Conservation (phyloP, 2,888 invertebrate genomes). For the Morinoia aosen region DNA sequence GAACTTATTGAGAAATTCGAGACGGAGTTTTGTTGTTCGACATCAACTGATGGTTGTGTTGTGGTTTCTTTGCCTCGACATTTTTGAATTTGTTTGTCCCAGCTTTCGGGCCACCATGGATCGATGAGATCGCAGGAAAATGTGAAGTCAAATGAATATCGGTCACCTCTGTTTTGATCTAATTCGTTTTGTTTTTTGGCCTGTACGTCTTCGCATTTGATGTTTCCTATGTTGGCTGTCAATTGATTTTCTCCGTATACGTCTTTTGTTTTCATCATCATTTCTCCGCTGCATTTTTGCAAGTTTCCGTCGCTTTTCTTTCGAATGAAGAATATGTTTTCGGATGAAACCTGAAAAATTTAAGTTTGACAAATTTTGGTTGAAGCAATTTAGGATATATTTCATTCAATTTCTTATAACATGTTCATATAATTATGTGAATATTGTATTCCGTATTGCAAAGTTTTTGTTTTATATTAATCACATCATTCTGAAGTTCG, state of each 20-base stretch:
- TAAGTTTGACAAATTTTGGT: no score
- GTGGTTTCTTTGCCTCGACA: not conserved
- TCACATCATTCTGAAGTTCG: no score
- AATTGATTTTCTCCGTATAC: not conserved
- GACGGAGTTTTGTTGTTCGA: not conserved
- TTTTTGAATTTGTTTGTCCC: constrained; percentile 18
- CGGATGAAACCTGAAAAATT: not conserved
- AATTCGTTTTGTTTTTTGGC: not conserved
- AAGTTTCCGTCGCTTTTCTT: not conserved
- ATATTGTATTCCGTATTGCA: no score
- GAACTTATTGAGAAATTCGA: not conserved
- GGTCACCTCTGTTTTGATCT: not conserved
- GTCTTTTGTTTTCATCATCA: not conserved
- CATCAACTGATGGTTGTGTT: not conserved
- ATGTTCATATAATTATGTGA: no score
- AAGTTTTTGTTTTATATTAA: no score
- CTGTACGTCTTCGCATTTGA: not conserved
- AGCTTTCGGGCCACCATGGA: constrained; percentile 41
- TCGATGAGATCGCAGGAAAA: constrained; percentile 14
- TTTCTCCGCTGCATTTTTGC: not conserved
- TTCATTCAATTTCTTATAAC: no score
- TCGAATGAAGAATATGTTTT: constrained; percentile 23
- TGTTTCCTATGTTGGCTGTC: not conserved
- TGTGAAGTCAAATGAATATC: not conserved
- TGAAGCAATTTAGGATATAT: not conserved